These are phyloP conservation scores for Desmophyllum pertusum DNA, from an alignment of 92 coral and sea anemone species.

Conservation along the genomic window DNA sequence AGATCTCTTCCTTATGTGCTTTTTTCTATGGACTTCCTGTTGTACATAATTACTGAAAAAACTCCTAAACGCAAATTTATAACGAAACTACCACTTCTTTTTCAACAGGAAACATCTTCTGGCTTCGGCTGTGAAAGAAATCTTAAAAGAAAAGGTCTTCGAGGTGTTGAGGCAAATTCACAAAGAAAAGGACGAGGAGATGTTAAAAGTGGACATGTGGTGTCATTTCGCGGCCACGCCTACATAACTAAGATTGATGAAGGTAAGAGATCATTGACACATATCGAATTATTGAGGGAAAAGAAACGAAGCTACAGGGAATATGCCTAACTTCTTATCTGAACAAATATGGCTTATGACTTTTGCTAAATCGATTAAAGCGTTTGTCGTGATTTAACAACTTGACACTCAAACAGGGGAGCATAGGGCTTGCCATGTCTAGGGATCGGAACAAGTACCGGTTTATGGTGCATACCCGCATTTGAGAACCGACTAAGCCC, in stretches of 20 bases:
- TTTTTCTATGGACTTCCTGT: too few relatives aligned
- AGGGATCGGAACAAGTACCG: too few relatives aligned
- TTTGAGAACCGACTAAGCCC: too few relatives aligned
- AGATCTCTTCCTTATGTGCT: too few relatives aligned
- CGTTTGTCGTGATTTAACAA: too few relatives aligned
- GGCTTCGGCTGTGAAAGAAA: background rate
- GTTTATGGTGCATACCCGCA: too few relatives aligned
- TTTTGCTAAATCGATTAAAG: too few relatives aligned
- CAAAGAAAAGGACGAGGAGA: background rate
- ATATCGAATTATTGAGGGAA: background rate
- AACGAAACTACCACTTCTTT: background rate
- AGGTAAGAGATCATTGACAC: constrained; percentile 1
- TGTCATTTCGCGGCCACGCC: constrained; percentile 44
- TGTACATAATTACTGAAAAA: background rate
- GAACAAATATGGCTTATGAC: too few relatives aligned
- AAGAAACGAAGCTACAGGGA: background rate
- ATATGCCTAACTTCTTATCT: background rate
- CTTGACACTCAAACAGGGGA: too few relatives aligned
- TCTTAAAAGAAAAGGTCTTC: constrained; percentile 17
- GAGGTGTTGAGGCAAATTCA: constrained; percentile 6
- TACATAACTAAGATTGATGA: constrained; percentile 34
- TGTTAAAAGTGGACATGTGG: constrained; percentile 40
- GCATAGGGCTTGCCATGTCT: too few relatives aligned
- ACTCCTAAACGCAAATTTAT: background rate
- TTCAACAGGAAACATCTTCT: constrained; percentile 7